A percentile compares a stretch with the other conserved stretches of the same genome.
These are phyloP conservation scores for Stichopus chloronotus DNA, from an alignment of 35 echinoderm and acorn worm genomes.

Conservation along the genomic window DNA sequence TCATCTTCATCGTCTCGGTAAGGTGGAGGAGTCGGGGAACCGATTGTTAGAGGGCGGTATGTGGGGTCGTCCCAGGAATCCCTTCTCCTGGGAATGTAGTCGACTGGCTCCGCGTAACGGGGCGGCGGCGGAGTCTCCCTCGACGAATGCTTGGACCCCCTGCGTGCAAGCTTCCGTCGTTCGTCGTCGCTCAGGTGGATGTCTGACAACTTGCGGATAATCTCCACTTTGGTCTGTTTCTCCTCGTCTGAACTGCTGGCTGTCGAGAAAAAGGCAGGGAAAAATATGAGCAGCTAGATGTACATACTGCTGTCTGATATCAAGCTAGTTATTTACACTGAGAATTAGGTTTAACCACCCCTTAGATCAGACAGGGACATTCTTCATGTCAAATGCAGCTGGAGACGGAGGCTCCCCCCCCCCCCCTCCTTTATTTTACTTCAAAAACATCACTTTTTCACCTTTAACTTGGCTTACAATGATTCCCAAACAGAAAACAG, in stretches of 20 bases:
- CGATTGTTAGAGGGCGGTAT: conserved; percentile 44
- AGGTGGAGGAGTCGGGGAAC: conserved; percentile 48
- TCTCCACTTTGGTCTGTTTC: conserved; percentile 62
- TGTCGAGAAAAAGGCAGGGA: not conserved
- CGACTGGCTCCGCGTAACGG: conserved; percentile 77
- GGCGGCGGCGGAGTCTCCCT: conserved; percentile 54
- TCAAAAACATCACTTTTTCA: too few species aligned
- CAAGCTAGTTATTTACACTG: not conserved
- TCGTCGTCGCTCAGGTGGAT: conserved; percentile 56
- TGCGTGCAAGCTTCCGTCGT: conserved; percentile 23
- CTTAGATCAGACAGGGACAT: too few species aligned
- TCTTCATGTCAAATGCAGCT: too few species aligned
- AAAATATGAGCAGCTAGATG: not conserved
- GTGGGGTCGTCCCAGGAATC: conserved; percentile 83
- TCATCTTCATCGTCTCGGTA: conserved; percentile 14
- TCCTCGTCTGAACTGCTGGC: conserved; percentile 23
- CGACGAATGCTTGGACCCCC: conserved; percentile 20
- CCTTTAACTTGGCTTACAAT: too few species aligned
- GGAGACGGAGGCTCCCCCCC: too few species aligned
- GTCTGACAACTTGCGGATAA: conserved; percentile 62
- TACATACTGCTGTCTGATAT: not conserved
- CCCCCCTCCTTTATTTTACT: too few species aligned
- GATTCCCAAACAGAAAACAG: too few species aligned
- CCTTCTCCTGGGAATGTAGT: conserved; percentile 54
- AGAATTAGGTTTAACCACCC: too few species aligned